Evolutionary conservation across 1,140 invertebrate genomes (phyloP).

Genomic region (Euura saliciscinereae): DNA sequence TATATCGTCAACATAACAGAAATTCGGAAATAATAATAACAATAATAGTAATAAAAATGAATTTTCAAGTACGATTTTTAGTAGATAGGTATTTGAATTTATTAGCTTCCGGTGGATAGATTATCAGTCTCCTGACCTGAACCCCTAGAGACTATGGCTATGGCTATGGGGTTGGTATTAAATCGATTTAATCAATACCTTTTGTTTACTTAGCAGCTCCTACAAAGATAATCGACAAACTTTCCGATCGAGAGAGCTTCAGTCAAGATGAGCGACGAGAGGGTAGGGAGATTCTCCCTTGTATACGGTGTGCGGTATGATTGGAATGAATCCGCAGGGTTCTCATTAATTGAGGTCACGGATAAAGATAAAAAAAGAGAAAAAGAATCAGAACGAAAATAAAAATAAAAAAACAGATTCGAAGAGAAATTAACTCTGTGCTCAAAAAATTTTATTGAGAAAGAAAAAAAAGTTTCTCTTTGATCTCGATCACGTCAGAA

Average conservation of each 20-base stretch:
- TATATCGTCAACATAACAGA: too few relatives aligned
- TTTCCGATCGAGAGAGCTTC: background rate
- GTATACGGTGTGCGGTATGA: too few relatives aligned
- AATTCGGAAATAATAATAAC: too few relatives aligned
- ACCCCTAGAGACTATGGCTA: background rate
- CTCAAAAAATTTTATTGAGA: too few relatives aligned
- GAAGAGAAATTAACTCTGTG: too few relatives aligned
- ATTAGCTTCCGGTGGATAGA: background rate
- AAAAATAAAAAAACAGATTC: too few relatives aligned
- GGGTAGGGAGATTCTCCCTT: too few relatives aligned
- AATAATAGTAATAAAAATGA: too few relatives aligned
- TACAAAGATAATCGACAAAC: background rate
- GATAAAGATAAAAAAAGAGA: background rate
- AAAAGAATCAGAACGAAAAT: too few relatives aligned
- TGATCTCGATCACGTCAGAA: background rate
- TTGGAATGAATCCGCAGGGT: background rate
- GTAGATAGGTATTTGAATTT: too few relatives aligned
- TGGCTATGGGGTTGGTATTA: background rate
- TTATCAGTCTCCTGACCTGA: background rate
- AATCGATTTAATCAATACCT: conserved; percentile 2
- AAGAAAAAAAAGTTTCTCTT: background rate
- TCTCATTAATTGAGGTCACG: background rate
- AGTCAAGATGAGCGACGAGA: too few relatives aligned
- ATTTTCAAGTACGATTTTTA: too few relatives aligned
- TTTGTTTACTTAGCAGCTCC: background rate